Conservation (phyloP, 2,797 vertebrate genomes). For the Oryzias sinensis region DNA sequence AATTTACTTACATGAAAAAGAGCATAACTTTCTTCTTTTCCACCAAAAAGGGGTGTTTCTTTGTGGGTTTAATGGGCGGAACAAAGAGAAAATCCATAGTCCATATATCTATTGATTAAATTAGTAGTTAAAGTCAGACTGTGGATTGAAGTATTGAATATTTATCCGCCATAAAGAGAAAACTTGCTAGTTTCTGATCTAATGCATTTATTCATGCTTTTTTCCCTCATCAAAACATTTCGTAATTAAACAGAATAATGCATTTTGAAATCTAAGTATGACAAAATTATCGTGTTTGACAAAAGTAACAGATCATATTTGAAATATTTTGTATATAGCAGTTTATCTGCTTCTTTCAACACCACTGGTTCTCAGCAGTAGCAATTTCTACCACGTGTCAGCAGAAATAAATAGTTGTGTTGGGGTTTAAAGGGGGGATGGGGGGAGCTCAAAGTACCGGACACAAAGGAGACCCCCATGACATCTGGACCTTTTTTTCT, state of each 20-base stretch:
- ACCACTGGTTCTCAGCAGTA: constrained; percentile 3
- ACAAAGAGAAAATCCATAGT: not conserved
- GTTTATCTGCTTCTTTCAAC: constrained; percentile 2
- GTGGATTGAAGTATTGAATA: constrained; percentile 2
- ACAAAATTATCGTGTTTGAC: not conserved
- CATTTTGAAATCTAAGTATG: not conserved
- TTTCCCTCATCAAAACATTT: constrained; percentile 5
- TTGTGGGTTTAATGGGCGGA: not conserved
- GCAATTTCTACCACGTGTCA: constrained; percentile 7
- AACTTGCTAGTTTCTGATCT: constrained; percentile 3
- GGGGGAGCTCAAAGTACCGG: constrained; percentile 18
- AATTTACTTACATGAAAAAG: too few relatives aligned
- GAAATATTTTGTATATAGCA: not conserved
- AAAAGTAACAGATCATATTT: not conserved
- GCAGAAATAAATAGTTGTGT: constrained; percentile 11
- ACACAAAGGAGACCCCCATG: constrained; percentile 41
- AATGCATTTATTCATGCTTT: constrained; percentile 1
- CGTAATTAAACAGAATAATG: constrained; percentile 6
- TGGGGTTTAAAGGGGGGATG: not conserved
- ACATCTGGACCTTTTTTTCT: constrained; percentile 44
- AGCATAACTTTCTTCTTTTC: too few relatives aligned
- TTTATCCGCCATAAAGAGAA: constrained; percentile 8
- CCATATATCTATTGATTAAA: constrained; percentile 1
- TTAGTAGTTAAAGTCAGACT: not conserved
- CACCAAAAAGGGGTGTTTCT: not conserved